Evolutionary conservation across 2,797 vertebrate species (phyloP).

Genomic region (Strix occidentalis): DNA sequence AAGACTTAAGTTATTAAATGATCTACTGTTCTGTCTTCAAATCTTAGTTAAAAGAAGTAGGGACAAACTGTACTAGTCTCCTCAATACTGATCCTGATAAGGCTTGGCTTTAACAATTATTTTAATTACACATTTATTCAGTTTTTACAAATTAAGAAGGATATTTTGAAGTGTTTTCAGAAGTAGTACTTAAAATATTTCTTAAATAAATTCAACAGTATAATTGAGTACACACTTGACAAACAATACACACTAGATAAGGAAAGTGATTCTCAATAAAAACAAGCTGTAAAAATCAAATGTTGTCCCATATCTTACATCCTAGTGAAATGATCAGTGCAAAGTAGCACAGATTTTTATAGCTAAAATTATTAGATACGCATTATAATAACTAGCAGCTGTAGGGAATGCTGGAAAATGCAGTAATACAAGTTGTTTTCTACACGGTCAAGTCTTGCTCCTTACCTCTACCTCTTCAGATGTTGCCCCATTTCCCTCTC

Average conservation of each 20-base stretch:
- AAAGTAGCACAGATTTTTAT: not conserved
- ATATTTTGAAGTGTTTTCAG: not conserved
- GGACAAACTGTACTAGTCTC: not conserved
- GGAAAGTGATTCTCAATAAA: not conserved
- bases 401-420: not conserved
- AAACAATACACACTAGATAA: not conserved
- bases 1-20: not conserved
- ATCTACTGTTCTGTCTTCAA: not conserved
- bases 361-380: not conserved
- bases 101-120: not conserved
- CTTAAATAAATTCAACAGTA: not conserved
- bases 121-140: not conserved
- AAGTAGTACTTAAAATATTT: not conserved
- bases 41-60: not conserved
- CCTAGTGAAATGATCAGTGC: not conserved
- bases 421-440: not conserved
- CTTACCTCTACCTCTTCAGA: conserved; percentile 59
- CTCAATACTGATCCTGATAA: not conserved
- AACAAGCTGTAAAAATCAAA: not conserved
- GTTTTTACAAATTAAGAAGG: not conserved
- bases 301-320: not conserved
- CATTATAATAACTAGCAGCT: not conserved
- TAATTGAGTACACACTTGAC: not conserved
- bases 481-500: conserved; percentile 16
- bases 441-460: not conserved